Evolutionary conservation across 2,113 vertebrate genomes (phyloP).

Genomic region (Hemicordylus capensis): DNA sequence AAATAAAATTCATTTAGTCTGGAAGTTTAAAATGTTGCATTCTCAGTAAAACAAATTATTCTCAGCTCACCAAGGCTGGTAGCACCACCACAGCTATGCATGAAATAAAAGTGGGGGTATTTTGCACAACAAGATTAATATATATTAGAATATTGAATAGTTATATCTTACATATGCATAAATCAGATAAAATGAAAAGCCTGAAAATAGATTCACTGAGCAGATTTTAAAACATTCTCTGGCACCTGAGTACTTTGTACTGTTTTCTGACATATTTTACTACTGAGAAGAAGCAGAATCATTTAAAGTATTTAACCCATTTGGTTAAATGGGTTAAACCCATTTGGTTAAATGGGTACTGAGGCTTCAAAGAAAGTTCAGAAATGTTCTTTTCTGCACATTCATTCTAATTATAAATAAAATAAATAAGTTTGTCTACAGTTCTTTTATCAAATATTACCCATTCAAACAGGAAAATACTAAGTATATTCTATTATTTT

Average conservation of each 20-base stretch:
- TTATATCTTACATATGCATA: not conserved
- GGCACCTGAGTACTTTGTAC: not conserved
- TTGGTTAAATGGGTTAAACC: not conserved
- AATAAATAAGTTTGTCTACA: not conserved
- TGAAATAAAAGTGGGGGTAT: not conserved
- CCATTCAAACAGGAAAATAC: not conserved
- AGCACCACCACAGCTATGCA: not conserved
- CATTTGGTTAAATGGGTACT: no score
- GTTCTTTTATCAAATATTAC: not conserved
- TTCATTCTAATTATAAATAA: no score
- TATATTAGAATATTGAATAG: not conserved
- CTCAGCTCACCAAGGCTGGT: not conserved
- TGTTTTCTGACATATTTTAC: not conserved
- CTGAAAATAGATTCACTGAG: constrained; percentile 22
- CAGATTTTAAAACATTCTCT: not conserved
- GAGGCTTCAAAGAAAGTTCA: not conserved
- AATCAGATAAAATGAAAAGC: not conserved
- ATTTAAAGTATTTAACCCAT: not conserved
- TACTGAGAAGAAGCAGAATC: not conserved
- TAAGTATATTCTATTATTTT: no score
- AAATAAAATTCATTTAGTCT: not conserved
- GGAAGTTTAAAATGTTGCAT: not conserved
- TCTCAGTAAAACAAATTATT: not conserved
- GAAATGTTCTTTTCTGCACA: not conserved
- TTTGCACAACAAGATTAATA: not conserved